Percentiles rank a stretch among this genome's conserved stretches.
These are phyloP conservation scores for Pholis gunnellus DNA, from an alignment of 2,113 vertebrate species.

Conservation along the genomic window DNA sequence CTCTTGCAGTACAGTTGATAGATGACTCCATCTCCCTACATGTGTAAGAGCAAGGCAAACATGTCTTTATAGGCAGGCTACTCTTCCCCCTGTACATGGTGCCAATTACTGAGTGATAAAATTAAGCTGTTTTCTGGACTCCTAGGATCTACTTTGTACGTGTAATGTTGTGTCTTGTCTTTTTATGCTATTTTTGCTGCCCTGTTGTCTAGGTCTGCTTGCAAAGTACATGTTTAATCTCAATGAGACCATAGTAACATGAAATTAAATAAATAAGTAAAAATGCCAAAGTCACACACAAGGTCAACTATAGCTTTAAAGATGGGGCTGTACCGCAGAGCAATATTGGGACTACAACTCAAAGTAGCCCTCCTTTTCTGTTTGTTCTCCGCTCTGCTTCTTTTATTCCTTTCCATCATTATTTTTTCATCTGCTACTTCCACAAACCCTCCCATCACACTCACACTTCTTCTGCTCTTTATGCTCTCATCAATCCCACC, in stretches of 20 bases:
- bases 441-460: conserved; percentile 44
- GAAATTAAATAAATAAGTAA: conserved; percentile 10
- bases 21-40: not conserved
- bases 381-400: conserved; percentile 40
- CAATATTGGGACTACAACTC: conserved; percentile 42
- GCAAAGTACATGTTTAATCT: conserved; percentile 15
- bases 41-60: not conserved
- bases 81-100: not conserved
- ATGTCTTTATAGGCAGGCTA: not conserved
- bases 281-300: conserved; percentile 14
- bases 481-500: conserved; percentile 72
- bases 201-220: not conserved
- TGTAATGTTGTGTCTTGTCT: not conserved
- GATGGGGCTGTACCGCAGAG: not conserved
- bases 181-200: not conserved
- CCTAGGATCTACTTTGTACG: not conserved
- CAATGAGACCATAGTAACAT: not conserved
- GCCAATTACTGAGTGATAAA: not conserved
- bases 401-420: conserved; percentile 56
- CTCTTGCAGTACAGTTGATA: not conserved
- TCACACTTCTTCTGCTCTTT: conserved; percentile 58
- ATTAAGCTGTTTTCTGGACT: not conserved
- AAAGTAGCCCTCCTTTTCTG: conserved; percentile 40
- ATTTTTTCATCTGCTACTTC: conserved; percentile 66
- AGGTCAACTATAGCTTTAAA: conserved; percentile 16